A percentile compares a stretch with the other conserved stretches of the same genome.
These are phyloP conservation scores for Notothenia coriiceps DNA, from an alignment of 2,113 vertebrate species.

Conservation along the genomic window DNA sequence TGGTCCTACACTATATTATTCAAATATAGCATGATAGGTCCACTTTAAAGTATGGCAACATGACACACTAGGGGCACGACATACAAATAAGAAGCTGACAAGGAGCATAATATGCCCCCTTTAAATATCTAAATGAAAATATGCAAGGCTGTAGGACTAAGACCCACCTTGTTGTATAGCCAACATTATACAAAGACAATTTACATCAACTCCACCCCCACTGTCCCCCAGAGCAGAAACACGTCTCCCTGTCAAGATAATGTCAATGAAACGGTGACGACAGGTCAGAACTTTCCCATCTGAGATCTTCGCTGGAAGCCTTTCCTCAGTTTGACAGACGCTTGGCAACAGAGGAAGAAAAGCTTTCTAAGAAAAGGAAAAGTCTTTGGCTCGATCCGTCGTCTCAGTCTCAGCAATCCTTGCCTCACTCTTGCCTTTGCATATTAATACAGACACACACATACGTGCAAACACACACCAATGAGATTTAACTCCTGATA, in stretches of 20 bases:
- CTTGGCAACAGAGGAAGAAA: neutral
- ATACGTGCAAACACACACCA: neutral
- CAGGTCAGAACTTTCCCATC: neutral
- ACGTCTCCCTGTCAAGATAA: neutral
- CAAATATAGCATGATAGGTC: too few species aligned
- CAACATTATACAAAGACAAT: neutral
- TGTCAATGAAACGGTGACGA: constrained; percentile 17
- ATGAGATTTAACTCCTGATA: constrained; percentile 26
- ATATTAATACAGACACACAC: constrained; percentile 1
- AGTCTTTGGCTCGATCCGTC: constrained; percentile 6
- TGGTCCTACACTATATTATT: too few species aligned
- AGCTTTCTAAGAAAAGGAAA: constrained; percentile 9
- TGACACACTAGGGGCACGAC: too few species aligned
- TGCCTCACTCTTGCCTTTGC: constrained; percentile 1
- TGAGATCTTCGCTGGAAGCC: constrained; percentile 1
- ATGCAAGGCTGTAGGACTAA: too few species aligned
- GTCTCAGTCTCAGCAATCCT: constrained; percentile 26
- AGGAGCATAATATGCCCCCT: too few species aligned
- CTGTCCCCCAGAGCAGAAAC: neutral
- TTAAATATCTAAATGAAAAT: too few species aligned
- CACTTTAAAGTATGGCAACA: too few species aligned
- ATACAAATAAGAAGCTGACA: too few species aligned
- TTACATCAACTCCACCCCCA: neutral
- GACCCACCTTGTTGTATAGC: too few species aligned
- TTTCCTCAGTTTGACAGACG: constrained; percentile 23